phyloP scores from a whole-genome alignment of 2,797 vertebrate genomes.

The Hapalemur alaotrensis region DNA sequence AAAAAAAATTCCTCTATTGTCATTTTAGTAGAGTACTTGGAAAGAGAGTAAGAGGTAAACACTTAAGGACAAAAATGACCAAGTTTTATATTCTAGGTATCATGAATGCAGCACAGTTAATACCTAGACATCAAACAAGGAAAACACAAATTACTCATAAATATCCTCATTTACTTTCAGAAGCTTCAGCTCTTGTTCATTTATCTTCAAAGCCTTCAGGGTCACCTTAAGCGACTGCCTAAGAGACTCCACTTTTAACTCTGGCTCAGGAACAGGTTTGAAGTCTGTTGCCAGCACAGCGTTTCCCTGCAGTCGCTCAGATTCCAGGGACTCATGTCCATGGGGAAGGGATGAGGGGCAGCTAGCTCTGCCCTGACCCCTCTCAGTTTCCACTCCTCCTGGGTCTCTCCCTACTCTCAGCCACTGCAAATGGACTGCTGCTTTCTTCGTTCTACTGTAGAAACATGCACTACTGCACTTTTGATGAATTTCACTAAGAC shows the following conservation, averaged over 20 bases:
- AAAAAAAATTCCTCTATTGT: not conserved
- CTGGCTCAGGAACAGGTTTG: not conserved
- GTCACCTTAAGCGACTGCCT: not conserved
- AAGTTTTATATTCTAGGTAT: not conserved
- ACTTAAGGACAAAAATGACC: not conserved
- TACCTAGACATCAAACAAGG: not conserved
- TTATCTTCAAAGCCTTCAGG: not conserved
- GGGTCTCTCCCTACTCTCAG: not conserved
- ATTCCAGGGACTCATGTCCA: not conserved
- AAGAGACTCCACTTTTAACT: not conserved
- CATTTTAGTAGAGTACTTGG: not conserved
- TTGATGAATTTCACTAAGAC: not conserved
- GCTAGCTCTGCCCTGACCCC: not conserved
- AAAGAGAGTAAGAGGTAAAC: not conserved
- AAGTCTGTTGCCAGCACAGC: not conserved
- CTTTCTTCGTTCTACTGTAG: not conserved
- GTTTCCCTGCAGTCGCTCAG: not conserved
- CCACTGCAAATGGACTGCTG: not conserved
- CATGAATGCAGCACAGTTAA: not conserved
- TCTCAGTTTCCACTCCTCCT: not conserved
- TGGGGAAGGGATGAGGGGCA: rapidly evolving
- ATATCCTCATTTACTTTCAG: not conserved
- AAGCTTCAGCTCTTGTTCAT: not conserved
- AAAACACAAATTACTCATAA: not conserved
- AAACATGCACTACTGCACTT: not conserved